A percentile compares a stretch with the other conserved stretches of the same genome.
Evolutionary conservation across 37 sponge, comb jelly and placozoan genomes (phyloP).

Genomic region (Mnemiopsis leidyi): DNA sequence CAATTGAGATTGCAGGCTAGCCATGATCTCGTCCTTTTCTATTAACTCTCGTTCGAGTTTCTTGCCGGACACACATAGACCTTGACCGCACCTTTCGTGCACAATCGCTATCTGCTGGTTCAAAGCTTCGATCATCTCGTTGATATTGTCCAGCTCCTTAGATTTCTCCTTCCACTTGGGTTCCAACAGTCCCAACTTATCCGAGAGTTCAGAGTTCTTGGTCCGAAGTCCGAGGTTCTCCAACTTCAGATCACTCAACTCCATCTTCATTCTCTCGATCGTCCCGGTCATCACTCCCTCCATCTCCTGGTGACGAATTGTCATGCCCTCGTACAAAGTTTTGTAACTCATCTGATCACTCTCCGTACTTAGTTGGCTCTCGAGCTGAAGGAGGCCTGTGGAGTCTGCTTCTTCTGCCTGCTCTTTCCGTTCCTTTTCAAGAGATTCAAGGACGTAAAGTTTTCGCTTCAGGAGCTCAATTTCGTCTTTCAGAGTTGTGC

Average conservation of each 20-base stretch:
- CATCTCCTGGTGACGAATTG: not conserved
- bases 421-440: not conserved
- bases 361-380: not conserved
- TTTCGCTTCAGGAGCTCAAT: constrained; percentile 12
- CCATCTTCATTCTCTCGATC: constrained; percentile 20
- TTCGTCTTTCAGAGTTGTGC: not conserved
- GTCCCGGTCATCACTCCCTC: not conserved
- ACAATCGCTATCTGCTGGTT: not conserved
- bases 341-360: not conserved
- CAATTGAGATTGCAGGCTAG: not conserved
- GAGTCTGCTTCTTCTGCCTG: not conserved
- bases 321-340: not conserved
- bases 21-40: not conserved
- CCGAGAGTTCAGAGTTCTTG: not conserved
- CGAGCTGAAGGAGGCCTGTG: not conserved
- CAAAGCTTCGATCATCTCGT: constrained; percentile 11
- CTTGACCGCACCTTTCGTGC: not conserved
- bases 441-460: not conserved
- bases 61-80: not conserved
- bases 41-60: not conserved
- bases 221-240: not conserved
- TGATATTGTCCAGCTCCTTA: constrained; percentile 18
- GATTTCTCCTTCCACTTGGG: constrained; percentile 9
- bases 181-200: not conserved
- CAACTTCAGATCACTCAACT: not conserved